Percentiles rank a stretch among this genome's conserved stretches.
These are phyloP conservation scores for Erebia aethiops DNA, from an alignment of 2,888 invertebrate genomes.

Conservation along the genomic window DNA sequence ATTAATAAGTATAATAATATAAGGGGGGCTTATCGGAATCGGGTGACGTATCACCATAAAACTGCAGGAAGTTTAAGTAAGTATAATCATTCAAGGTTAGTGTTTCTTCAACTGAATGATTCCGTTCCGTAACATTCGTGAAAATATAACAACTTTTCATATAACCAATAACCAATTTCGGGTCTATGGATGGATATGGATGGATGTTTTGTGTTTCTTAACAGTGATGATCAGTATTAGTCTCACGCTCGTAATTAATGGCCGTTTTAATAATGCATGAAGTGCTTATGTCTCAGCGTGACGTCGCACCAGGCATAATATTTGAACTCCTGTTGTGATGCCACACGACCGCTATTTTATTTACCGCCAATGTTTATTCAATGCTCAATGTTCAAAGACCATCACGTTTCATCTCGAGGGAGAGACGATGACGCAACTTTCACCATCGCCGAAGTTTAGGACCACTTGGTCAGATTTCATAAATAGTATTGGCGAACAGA, in stretches of 20 bases:
- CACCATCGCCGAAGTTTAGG: neutral
- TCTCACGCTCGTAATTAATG: conserved; percentile 55
- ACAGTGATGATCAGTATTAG: conserved; percentile 28
- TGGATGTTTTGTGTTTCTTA: conserved; percentile 5
- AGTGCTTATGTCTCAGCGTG: conserved; percentile 55
- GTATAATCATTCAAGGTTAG: too few species aligned
- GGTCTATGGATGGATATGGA: neutral
- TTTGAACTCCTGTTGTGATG: conserved; percentile 74
- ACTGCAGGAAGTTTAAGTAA: too few species aligned
- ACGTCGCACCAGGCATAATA: conserved; percentile 60
- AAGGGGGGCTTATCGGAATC: too few species aligned
- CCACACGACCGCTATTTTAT: conserved; percentile 74
- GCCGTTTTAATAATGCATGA: conserved; percentile 62
- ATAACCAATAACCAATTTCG: too few species aligned
- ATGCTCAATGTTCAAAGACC: conserved; percentile 57
- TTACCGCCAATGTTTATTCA: conserved; percentile 68
- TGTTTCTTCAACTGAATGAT: too few species aligned
- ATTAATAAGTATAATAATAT: too few species aligned
- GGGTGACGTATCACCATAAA: too few species aligned
- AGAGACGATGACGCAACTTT: neutral
- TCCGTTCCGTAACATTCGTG: too few species aligned
- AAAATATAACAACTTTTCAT: too few species aligned
- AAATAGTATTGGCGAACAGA: neutral
- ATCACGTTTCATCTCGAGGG: conserved; percentile 61
- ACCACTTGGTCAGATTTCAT: neutral